Evolutionary conservation across 2,888 invertebrate species (phyloP).

Genomic region (Cerastoderma edule): DNA sequence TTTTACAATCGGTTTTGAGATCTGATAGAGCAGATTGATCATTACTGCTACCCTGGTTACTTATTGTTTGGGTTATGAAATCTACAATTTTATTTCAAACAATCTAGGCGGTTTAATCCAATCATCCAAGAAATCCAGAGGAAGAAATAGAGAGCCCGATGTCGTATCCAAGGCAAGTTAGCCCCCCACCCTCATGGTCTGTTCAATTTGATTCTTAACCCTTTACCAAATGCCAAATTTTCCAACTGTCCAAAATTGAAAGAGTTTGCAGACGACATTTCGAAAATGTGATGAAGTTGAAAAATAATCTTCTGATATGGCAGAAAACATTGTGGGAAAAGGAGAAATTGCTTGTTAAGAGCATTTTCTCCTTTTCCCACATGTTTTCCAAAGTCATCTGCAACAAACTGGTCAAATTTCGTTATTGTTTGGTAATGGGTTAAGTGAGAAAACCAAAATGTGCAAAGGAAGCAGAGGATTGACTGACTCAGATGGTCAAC

Average conservation of each 20-base stretch:
- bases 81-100: conserved; percentile 61
- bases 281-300: too few species aligned
- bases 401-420: too few species aligned
- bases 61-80: conserved; percentile 56
- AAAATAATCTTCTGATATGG: too few species aligned
- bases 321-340: too few species aligned
- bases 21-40: conserved; percentile 11
- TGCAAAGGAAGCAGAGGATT: conserved; percentile 11
- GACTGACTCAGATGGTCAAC: too few species aligned
- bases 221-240: too few species aligned
- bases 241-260: too few species aligned
- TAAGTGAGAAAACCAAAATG: not conserved
- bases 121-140: conserved; percentile 45
- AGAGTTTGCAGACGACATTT: too few species aligned
- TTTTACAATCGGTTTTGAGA: conserved; percentile 6
- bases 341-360: too few species aligned
- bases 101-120: conserved; percentile 55
- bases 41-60: conserved; percentile 30
- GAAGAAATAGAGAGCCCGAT: conserved; percentile 39
- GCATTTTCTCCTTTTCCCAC: too few species aligned
- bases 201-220: not conserved
- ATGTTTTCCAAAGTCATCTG: too few species aligned
- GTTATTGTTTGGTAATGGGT: too few species aligned
- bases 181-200: conserved; percentile 36
- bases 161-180: conserved; percentile 65